Evolutionary conservation across 2,888 invertebrate genomes (phyloP).

Genomic region (Bellardia bayeri): DNA sequence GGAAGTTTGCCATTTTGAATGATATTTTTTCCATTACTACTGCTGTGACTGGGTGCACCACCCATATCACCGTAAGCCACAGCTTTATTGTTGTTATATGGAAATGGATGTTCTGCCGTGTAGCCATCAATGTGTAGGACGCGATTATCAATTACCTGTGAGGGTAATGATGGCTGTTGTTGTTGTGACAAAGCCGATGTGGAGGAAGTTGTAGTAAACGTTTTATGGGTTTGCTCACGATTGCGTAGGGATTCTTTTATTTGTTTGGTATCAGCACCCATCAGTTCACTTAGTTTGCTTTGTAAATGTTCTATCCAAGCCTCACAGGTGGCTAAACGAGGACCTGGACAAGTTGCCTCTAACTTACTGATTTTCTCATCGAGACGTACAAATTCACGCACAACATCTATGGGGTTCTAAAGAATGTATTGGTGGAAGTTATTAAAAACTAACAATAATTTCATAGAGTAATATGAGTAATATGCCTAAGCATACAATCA

Average conservation of each 20-base stretch:
- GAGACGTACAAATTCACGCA: conserved; percentile 81
- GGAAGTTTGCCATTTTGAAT: conserved; percentile 58
- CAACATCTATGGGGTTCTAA: conserved; percentile 76
- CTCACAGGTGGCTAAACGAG: conserved; percentile 82
- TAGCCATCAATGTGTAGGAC: conserved; percentile 60
- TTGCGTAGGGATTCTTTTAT: conserved; percentile 6
- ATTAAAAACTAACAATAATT: conserved; percentile 26
- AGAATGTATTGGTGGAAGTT: conserved; percentile 32
- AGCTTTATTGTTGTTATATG: conserved; percentile 65
- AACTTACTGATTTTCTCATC: conserved; percentile 82
- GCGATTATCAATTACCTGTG: conserved; percentile 54
- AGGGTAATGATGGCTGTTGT: conserved; percentile 49
- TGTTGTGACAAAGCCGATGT: conserved; percentile 34
- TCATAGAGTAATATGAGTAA: not conserved
- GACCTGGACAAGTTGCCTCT: conserved; percentile 82
- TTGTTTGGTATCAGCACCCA: conserved; percentile 76
- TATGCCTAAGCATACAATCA: not conserved
- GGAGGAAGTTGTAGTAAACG: conserved; percentile 4
- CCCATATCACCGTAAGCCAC: conserved; percentile 19
- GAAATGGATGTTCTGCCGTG: conserved; percentile 50
- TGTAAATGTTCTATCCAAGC: conserved; percentile 83
- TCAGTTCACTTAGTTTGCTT: conserved; percentile 78
- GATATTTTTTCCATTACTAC: conserved; percentile 5
- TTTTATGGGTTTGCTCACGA: conserved; percentile 11
- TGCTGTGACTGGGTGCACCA: not conserved